phyloP scores from a whole-genome alignment of 2,113 vertebrate species.

The Elanoides forficatus region DNA sequence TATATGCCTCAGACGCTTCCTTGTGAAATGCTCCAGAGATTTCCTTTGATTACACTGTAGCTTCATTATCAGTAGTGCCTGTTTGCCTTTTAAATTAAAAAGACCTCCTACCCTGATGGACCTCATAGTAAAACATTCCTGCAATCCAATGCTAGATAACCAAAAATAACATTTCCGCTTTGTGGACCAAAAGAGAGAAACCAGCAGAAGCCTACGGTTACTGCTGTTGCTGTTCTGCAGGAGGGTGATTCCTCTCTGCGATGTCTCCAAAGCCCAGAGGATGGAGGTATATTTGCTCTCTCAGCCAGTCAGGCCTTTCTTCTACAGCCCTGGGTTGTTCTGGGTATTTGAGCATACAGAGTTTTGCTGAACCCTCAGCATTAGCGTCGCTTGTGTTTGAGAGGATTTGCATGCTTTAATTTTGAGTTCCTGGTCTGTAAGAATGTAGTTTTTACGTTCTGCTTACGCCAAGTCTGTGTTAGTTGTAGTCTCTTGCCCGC shows the following conservation, averaged over 20 bases:
- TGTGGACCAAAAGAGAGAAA: neutral
- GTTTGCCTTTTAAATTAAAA: conserved; percentile 61
- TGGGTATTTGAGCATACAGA: neutral
- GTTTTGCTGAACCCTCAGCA: neutral
- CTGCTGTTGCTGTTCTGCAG: neutral
- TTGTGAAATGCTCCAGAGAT: conserved; percentile 27
- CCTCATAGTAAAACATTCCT: conserved; percentile 49
- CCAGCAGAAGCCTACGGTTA: neutral
- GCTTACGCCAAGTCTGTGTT: neutral
- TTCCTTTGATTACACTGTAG: conserved; percentile 49
- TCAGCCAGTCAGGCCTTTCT: neutral
- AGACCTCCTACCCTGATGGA: conserved; percentile 15
- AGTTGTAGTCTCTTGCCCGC: neutral
- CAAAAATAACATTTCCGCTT: conserved; percentile 7
- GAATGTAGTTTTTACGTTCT: neutral
- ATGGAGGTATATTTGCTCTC: neutral
- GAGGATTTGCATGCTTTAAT: neutral
- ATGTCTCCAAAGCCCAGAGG: neutral
- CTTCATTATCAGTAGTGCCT: conserved; percentile 57
- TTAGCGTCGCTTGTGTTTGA: neutral
- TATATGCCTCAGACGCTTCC: conserved; percentile 12
- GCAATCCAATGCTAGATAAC: neutral
- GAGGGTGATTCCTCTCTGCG: neutral
- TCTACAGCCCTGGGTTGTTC: neutral
- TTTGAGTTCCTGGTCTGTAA: neutral